Evolutionary conservation across 1,140 invertebrate species (phyloP), one percentile per base, ranked within the genome.

Genomic region (Pinna nobilis): DNA sequence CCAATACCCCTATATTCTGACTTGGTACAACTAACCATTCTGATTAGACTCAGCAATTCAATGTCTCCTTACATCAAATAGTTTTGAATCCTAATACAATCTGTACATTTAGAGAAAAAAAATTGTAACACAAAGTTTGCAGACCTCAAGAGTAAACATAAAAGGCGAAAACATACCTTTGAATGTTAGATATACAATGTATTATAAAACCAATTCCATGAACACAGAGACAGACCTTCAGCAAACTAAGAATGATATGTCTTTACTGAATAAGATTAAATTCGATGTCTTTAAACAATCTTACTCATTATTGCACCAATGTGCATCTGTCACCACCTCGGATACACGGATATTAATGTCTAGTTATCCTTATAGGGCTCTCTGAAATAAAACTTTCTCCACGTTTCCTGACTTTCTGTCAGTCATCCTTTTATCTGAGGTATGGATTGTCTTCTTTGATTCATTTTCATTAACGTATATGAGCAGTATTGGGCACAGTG

Each of bases 251-350:
- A 47, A 20, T 47, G 44, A 15, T 18, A 7, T 18, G 7, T 1
- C 15, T 47, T 47, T 47, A 6, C 20, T 47, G 2, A 47, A 47
- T 1, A 47, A 47, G 44, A 47, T 18, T 18, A 18, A 18, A 44
- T 9, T 9, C 7, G 18, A 44, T 9, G 20, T 23, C 11, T 59
- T 59, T 18, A n/a, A 28, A 5, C 0, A 23, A 65, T 61, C 74
- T 76, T 70, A 76, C 74, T 76, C 74, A 76, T 76, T 1, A 70
- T 11, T 15, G 74, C 59, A 35, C 37, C 49, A 33, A 70, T 76
- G 57, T 28, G 60, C 73, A 76, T 76, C 73, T 30, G 73, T 76
- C 28, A 76, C 73, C 3, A 70, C 44, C 32, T 76, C 73, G 1
- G 18, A 7, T 2, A 76, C 39, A 51, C 44, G 23, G 5, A 76